Base-by-base conservation (phyloP, 92 coral and sea anemone species). In the Actinernus sp. region DNA sequence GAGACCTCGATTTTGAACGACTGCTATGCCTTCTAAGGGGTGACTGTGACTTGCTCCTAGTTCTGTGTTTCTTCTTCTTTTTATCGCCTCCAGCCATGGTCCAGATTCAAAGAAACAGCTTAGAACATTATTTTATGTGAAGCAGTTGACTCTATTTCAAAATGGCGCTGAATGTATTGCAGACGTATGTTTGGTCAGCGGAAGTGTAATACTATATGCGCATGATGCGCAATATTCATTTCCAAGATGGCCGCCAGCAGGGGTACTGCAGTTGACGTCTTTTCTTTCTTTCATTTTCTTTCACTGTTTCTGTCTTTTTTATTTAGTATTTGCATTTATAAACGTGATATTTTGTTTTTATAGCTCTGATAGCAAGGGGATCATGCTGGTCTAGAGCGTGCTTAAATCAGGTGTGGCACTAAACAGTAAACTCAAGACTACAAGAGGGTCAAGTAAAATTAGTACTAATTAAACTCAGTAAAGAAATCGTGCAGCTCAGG, bases 31-130 rank as follows among this genome's bases (percentile, higher is more conserved):
- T 85, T 22, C 84, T 73, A 55, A 70, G 50, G 2, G 98, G 95
- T 19, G 97, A 89, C 38, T 49, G 79, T 30, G 98, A 94, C 52
- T 92, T 88, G 59, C 97, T 91, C 48, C 98, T 87, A 21, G 86
- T 78, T 16, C 91, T 81, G 58, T 56, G 86, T 51, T 65, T 90
- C 49, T 73, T 89, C 49, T 81, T 91, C 49, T 81, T 92, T 31
- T 87, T 82, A 31, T 94, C 98, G 13, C 87, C 86, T 27, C 88
- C 92, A 68, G 86, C 82, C 96, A 90, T 90, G 3, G 10, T 63
- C 29, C 28, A 8, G n/a, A n/a, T n/a, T n/a, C n/a, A n/a, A n/a
- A n/a, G n/a, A n/a, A n/a, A n/a, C n/a, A n/a, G n/a, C n/a, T n/a
- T n/a, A n/a, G n/a, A n/a, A n/a, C n/a, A n/a, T n/a, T n/a, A n/a